A percentile compares a stretch with the other conserved stretches of the same genome.
Evolutionary conservation across 2,113 vertebrate species (phyloP).

Genomic region (Romanogobio albipinnatus): DNA sequence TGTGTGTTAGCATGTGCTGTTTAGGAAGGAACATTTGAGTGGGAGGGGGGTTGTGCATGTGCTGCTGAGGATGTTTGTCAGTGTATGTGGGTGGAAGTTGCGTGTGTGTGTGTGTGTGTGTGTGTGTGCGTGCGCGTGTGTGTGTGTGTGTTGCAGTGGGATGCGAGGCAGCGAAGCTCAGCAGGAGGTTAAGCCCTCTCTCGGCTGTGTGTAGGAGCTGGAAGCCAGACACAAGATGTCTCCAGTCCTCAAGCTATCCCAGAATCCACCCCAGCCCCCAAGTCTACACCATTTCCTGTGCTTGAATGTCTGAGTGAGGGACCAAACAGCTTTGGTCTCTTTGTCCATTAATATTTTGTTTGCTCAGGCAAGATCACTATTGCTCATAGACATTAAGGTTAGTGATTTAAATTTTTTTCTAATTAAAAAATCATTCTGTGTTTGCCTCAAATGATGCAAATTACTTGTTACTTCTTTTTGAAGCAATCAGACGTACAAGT

Average conservation of each 20-base stretch:
- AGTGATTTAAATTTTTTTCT: too few species aligned
- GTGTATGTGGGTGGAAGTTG: constrained; percentile 34
- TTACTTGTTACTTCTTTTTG: background rate
- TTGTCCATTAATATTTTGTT: background rate
- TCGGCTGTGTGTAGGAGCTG: constrained; percentile 41
- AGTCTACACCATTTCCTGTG: constrained; percentile 49
- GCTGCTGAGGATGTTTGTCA: constrained; percentile 26
- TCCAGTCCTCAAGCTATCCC: constrained; percentile 45
- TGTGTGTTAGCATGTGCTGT: constrained; percentile 19
- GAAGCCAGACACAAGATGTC: constrained; percentile 42
- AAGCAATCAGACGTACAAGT: background rate
- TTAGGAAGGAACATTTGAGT: constrained; percentile 10
- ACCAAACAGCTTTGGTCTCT: constrained; percentile 7
- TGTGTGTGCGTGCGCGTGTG: constrained; percentile 2
- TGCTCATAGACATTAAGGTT: background rate
- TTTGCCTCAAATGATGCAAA: background rate
- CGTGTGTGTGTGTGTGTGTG: constrained; percentile 3
- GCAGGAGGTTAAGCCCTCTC: constrained; percentile 37
- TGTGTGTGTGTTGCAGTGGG: background rate
- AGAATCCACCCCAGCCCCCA: constrained; percentile 21
- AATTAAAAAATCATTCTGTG: background rate
- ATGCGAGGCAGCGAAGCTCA: constrained; percentile 30
- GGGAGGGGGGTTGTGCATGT: constrained; percentile 37
- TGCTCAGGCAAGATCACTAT: background rate
- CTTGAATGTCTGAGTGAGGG: constrained; percentile 8